These are phyloP conservation scores for Tokudaia tokunoshimensis DNA, from an alignment of 2,797 vertebrate species.

Conservation along the genomic window DNA sequence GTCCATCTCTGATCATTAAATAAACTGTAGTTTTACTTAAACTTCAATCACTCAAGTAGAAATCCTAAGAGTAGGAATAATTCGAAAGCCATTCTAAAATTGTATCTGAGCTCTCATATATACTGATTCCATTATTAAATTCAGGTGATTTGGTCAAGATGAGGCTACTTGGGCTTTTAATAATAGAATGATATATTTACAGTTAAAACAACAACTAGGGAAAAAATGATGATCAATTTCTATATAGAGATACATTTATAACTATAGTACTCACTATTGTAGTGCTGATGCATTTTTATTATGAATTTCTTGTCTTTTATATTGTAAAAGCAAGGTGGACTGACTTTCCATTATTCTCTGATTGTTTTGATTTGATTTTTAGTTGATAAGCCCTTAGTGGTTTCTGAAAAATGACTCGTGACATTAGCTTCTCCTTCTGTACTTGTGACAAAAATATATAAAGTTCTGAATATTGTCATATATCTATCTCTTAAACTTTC, in stretches of 20 bases:
- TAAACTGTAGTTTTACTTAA: slow-evolving; percentile 8
- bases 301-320: slow-evolving; percentile 38
- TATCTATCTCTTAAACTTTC: not conserved
- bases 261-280: not conserved
- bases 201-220: not conserved
- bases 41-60: slow-evolving; percentile 3
- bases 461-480: not conserved
- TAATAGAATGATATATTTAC: not conserved
- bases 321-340: not conserved
- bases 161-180: not conserved
- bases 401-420: not conserved
- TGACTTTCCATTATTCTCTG: slow-evolving; percentile 4
- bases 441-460: not conserved
- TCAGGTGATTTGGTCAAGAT: not conserved
- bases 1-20: not conserved
- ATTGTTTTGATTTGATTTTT: not conserved
- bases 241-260: slow-evolving; percentile 31
- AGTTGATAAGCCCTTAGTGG: slow-evolving; percentile 14
- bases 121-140: slow-evolving; percentile 23
- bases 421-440: slow-evolving; percentile 4
- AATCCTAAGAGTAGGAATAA: not conserved
- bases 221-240: not conserved
- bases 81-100: slow-evolving; percentile 28
- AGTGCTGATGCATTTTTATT: slow-evolving; percentile 33
- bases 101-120: slow-evolving; percentile 14